Conservation (phyloP, 2,113 vertebrate species). For the Anser cygnoides region DNA sequence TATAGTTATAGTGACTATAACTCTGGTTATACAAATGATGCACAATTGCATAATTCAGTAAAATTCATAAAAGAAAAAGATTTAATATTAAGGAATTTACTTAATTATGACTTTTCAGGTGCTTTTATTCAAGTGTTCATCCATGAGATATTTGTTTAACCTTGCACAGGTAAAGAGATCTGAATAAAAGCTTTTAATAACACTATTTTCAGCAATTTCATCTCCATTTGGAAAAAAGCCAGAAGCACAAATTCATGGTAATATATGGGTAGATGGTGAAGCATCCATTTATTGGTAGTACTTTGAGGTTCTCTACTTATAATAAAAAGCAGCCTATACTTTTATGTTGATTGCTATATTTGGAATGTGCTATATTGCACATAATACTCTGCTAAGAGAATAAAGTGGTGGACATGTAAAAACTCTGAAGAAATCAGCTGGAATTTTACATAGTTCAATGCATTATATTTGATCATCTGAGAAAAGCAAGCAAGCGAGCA, state of each 20-base stretch:
- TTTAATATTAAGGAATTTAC: background rate
- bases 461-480: background rate
- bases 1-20: background rate
- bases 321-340: background rate
- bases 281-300: background rate
- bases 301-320: background rate
- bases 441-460: background rate
- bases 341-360: background rate
- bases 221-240: background rate
- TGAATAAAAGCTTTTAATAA: slow-evolving; percentile 16
- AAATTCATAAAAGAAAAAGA: background rate
- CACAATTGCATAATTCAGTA: background rate
- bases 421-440: background rate
- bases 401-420: background rate
- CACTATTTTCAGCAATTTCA: background rate
- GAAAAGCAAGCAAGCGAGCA: background rate
- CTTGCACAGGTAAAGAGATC: background rate
- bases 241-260: background rate
- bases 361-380: background rate
- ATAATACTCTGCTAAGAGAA: background rate
- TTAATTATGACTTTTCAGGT: background rate
- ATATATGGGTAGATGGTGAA: background rate
- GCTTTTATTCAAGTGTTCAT: background rate
- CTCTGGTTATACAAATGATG: background rate
- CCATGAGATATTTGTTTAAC: background rate